Evolutionary conservation across 2,797 vertebrate species (phyloP), one percentile per base, ranked within the genome.

Genomic region (Bradypodion ventrale): DNA sequence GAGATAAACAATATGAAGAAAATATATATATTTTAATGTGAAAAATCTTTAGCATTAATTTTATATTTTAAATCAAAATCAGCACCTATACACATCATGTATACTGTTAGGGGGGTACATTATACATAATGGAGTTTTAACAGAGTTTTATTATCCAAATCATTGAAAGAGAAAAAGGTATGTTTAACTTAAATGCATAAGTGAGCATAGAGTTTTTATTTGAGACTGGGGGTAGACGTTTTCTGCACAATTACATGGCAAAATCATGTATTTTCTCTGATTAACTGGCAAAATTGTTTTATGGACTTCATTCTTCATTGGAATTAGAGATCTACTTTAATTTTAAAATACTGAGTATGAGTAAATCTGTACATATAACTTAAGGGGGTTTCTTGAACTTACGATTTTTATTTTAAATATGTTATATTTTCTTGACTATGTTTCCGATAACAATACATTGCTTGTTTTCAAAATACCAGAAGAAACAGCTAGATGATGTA

Each of bases 381-480:
- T 35, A 44, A 78, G 10, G 66, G 6, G 5, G 0, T 69, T 68
- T 40, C 69, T 8, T 69, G 7, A 29, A 56, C 7, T 29, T 27
- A 15, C 15, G 16, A 42, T n/a, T 74, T 60, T 40, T 80, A 44
- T 75, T 75, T 65, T 32, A 35, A 68, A 60, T 44, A 78, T 73
- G 23, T 73, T n/a, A 81, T 72, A 49, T 2, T 13, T 69, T 29
- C 6, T 44, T 77, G 37, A 44, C 27, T 35, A 9, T 15, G 29
- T 7, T 63, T 59, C 29, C 32, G 46, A 35, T 75, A 68, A 25
- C 23, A 70, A 12, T 25, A 40, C n/a, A 42, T 83, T 32, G 27
- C 72, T 87, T 87, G 40, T 37, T 80, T 80, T 35, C 23, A 78
- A 72, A 81, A 60, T 69, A 49, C 10, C 37, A 27, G 52, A 44